Base-by-base conservation (phyloP, 2,113 vertebrate species). In the Colistium nudipinnis region DNA sequence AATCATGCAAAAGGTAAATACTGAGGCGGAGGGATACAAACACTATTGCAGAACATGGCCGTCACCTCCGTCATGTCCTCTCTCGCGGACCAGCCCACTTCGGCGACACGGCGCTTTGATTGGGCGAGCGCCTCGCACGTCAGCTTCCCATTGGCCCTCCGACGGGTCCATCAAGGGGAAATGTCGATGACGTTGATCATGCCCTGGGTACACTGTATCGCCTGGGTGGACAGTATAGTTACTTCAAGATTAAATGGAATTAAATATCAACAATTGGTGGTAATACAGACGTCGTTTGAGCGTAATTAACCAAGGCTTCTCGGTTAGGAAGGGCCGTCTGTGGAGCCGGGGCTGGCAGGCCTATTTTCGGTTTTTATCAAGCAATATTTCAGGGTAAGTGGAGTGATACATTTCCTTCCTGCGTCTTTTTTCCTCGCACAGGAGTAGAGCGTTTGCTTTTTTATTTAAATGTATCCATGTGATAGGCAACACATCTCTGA, bases 1-100 rank as follows among this genome's bases (percentile, higher is more conserved):
- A 92, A 90, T 90, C 88, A 89, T 89, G 89, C 88, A 88, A 92
- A 92, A 92, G 87, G 90, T 92, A 92, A 92, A 92, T 92, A 92
- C 82, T 81, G 84, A 85, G 74, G 92, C 92, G 91, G 92, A 93
- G 90, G 90, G 90, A 93, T 91, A 92, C 87, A 80, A 81, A 87
- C 89, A 88, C 85, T 52, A 70, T 70, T 62, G 76, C 85, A 91
- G 82, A 92, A 91, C 92, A 92, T 93, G 92, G 90, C 90, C 88
- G 89, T 88, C 87, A 89, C 86, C 89, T 89, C 89, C 86, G 90
- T 90, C 88, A 90, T 90, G 88, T 89, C 87, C 87, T 89, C 87
- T 89, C 87, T 61, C 62, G 35, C 31, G 11, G 65, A 47, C 79
- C 67, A 1, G 63, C 85, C 88, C 52, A 35, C 35, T 62, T 44